Evolutionary conservation across 2,113 vertebrate genomes (phyloP).

Genomic region (Onychostruthus taczanowskii): DNA sequence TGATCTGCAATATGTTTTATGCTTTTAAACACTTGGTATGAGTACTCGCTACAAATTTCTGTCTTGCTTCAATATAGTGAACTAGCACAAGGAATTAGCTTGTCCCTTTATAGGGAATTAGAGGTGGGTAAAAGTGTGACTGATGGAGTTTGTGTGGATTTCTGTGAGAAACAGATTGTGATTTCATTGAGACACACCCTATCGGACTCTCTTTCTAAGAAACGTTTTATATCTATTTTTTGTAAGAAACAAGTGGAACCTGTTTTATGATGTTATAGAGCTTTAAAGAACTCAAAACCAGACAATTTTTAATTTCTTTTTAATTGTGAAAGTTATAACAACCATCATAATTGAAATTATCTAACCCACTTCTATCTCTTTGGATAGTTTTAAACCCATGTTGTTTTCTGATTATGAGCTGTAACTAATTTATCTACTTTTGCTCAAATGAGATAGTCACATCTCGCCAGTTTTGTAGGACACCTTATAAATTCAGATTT

Average conservation of each 20-base stretch:
- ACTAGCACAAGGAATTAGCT: neutral
- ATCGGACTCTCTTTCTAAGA: neutral
- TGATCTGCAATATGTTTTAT: neutral
- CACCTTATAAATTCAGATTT: neutral
- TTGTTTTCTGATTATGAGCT: neutral
- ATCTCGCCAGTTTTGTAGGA: neutral
- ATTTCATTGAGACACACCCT: too few relatives aligned
- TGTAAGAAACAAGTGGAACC: neutral
- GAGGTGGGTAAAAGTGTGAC: neutral
- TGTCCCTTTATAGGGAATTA: neutral
- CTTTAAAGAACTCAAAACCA: neutral
- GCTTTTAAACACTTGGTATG: neutral
- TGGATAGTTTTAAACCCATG: neutral
- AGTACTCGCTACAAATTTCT: neutral
- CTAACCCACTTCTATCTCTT: neutral
- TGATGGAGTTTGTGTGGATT: neutral
- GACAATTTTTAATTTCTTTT: neutral
- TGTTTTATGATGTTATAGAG: neutral
- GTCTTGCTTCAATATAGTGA: neutral
- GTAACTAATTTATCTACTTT: neutral
- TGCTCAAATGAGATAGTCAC: neutral
- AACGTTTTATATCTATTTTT: neutral
- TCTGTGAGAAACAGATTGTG: neutral
- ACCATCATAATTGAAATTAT: neutral
- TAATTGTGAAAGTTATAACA: neutral